Base-by-base conservation (phyloP, 2,797 vertebrate genomes). In the Micromesistius poutassou region DNA sequence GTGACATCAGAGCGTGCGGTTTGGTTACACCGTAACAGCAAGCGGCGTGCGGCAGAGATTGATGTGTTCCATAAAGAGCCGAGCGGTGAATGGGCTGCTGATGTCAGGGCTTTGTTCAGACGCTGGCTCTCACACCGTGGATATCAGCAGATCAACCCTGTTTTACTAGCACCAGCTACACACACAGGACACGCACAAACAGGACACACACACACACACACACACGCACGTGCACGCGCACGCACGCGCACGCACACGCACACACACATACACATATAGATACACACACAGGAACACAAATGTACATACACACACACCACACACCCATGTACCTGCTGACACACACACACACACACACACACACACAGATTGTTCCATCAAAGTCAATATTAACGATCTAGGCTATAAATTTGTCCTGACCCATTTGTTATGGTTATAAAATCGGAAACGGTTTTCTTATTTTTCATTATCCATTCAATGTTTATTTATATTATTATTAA, bases 51-150 rank as follows among this genome's bases (percentile, higher is more conserved):
- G 1, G 46, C 8, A 71, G 25, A 80, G 87, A 86, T 90, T 84
- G 82, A 87, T 88, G 73, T 3, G 2, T 2, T 25, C 36, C 77
- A 79, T 88, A 83, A 82, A 74, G 74, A 50, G 70, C 0, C 31
- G 3, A 46, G 42, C 76, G 79, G 76, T 86, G 86, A 86, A 87
- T 81, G 80, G 87, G 66, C 77, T 85, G 79, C 82, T 87, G 88
- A 82, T 82, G 81, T 86, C 82, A 83, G 85, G 80, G 72, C 81
- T 88, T 86, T 88, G 76, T 85, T 86, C 87, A 86, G 81, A 80
- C 80, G 79, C 72, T 83, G 74, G 84, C 84, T 87, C 87, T 85
- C 85, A 40, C 0, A 6, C 30, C 72, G 28, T 5, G 30, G 76
- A 83, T 83, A 80, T 87, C 76, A 75, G 38, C 62, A 70, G 42